Evolutionary conservation across 2,113 vertebrate genomes (phyloP).

Genomic region (Pterophyllum scalare): DNA sequence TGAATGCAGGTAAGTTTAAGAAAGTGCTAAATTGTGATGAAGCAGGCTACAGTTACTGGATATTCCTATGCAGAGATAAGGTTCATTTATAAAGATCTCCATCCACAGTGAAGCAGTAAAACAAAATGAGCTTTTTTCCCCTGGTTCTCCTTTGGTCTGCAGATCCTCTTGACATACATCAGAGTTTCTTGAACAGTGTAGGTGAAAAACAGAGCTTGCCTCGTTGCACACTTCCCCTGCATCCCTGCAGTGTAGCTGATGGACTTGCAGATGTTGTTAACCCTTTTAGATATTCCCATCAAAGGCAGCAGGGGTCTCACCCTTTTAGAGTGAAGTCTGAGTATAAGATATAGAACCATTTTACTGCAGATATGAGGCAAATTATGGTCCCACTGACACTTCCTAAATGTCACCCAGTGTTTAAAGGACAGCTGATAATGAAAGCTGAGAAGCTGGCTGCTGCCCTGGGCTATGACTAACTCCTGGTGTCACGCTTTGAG

Average conservation of each 20-base stretch:
- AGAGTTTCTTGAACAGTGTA: slow-evolving; percentile 24
- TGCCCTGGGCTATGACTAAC: slow-evolving; percentile 60
- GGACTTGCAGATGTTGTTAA: neutral
- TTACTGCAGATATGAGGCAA: neutral
- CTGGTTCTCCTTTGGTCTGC: neutral
- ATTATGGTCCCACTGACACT: neutral
- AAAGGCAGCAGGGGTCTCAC: neutral
- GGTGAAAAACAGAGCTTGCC: slow-evolving; percentile 39
- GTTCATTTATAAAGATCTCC: neutral
- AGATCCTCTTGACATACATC: slow-evolving; percentile 43
- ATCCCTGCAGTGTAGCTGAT: neutral
- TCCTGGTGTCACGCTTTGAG: slow-evolving; percentile 51
- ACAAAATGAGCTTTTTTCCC: neutral
- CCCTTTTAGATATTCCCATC: neutral
- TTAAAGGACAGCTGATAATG: slow-evolving; percentile 57
- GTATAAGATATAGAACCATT: neutral
- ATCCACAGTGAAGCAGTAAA: accelerated
- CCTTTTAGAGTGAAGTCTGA: neutral
- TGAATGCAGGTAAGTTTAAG: neutral
- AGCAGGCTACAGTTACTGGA: neutral
- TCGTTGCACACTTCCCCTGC: neutral
- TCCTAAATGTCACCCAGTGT: slow-evolving; percentile 51
- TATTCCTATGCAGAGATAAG: neutral
- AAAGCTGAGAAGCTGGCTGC: slow-evolving; percentile 40
- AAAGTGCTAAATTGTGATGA: neutral